A percentile compares a stretch with the other conserved stretches of the same genome.
Conservation (phyloP, 1,140 invertebrate genomes). For the Hirudo medicinalis region DNA sequence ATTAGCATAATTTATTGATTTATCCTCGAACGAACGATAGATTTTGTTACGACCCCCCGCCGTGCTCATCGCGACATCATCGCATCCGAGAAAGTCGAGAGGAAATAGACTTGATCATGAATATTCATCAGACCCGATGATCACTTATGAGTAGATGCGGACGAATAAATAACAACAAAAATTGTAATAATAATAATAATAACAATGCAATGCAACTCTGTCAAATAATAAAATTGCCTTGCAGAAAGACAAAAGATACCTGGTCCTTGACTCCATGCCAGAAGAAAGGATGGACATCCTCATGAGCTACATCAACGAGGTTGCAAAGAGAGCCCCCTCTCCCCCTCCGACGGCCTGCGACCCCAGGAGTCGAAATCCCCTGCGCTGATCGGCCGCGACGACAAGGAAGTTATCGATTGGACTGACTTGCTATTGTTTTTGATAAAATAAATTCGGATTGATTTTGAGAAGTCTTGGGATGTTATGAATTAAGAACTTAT, state of each 20-base stretch:
- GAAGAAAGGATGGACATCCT: conserved; percentile 76
- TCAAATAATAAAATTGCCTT: conserved; percentile 21
- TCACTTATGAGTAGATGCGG: no score
- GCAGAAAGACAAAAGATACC: conserved; percentile 55
- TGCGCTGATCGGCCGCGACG: background rate
- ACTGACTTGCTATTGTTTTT: background rate
- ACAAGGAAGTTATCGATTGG: background rate
- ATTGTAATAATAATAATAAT: conserved; percentile 20
- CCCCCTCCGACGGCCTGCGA: conserved; percentile 95
- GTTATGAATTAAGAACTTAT: no score
- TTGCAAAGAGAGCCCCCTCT: conserved; percentile 83
- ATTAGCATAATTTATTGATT: no score
- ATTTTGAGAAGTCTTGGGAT: background rate
- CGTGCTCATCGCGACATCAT: no score
- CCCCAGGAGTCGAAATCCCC: conserved; percentile 41
- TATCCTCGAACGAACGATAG: no score
- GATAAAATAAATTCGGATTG: background rate
- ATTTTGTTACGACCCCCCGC: no score
- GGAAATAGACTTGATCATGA: no score
- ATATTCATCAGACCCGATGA: no score
- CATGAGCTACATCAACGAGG: conserved; percentile 77
- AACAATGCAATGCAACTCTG: background rate
- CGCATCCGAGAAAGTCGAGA: no score
- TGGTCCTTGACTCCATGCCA: conserved; percentile 71
- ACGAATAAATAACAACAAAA: no score